Conservation (phyloP, 2,797 vertebrate genomes). For the Trematomus bernacchii region DNA sequence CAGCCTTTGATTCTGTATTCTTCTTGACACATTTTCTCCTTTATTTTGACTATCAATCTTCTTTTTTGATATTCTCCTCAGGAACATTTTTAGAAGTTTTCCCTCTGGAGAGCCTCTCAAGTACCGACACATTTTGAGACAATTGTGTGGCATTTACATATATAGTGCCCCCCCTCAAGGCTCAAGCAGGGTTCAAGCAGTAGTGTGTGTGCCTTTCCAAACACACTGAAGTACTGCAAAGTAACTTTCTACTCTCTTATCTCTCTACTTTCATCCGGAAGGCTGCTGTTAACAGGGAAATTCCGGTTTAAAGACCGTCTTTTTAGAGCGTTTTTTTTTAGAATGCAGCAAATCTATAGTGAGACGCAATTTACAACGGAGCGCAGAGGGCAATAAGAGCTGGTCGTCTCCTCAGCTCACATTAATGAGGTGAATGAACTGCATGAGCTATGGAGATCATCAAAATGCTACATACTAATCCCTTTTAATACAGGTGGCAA, state of each 20-base stretch:
- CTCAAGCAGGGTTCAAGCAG: too few species aligned
- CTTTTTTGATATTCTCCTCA: slow-evolving; percentile 2
- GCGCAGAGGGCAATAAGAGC: background rate
- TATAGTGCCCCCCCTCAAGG: slow-evolving; percentile 40
- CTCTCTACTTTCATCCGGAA: too few species aligned
- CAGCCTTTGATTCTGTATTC: slow-evolving; percentile 9
- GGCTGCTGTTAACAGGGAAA: too few species aligned
- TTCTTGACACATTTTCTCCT: background rate
- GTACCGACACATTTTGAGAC: slow-evolving; percentile 27
- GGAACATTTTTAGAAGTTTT: slow-evolving; percentile 6
- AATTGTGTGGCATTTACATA: slow-evolving; percentile 63
- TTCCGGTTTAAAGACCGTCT: too few species aligned
- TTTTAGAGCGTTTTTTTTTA: too few species aligned
- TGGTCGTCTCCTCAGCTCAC: slow-evolving; percentile 4
- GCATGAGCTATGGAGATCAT: slow-evolving; percentile 38
- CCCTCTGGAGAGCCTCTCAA: slow-evolving; percentile 12
- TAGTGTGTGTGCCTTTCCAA: too few species aligned
- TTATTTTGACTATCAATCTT: slow-evolving; percentile 1
- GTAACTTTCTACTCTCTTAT: too few species aligned
- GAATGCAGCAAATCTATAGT: background rate
- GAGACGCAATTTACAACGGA: slow-evolving; percentile 9
- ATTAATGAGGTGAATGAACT: slow-evolving; percentile 38
- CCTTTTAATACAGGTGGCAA: slow-evolving; percentile 28
- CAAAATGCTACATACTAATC: slow-evolving; percentile 36
- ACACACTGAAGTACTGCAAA: too few species aligned